phyloP scores from a whole-genome alignment of 2,797 vertebrate genomes.

The Spondyliosoma cantharus region DNA sequence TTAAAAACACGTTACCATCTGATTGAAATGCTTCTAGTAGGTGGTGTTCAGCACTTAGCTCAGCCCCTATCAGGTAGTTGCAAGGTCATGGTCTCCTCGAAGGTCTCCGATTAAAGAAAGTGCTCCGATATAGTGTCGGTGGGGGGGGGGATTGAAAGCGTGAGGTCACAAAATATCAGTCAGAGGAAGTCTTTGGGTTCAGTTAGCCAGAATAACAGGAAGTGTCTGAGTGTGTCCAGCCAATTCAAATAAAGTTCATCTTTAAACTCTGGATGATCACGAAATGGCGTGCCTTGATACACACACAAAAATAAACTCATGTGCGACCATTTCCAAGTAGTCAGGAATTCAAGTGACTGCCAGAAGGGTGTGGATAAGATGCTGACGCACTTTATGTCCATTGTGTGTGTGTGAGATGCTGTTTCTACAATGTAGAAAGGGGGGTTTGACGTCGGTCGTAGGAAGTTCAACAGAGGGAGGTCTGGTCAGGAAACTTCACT shows the following conservation, averaged over 20 bases:
- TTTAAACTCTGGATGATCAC: conserved; percentile 20
- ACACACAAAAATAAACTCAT: conserved; percentile 48
- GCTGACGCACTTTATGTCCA: conserved; percentile 51
- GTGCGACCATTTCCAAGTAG: conserved; percentile 45
- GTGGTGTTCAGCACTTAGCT: not conserved
- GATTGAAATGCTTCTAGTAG: not conserved
- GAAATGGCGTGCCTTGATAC: conserved; percentile 19
- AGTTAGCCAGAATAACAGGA: conserved; percentile 67
- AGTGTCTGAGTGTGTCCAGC: conserved; percentile 43
- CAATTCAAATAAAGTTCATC: conserved; percentile 63
- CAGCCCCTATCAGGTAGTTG: not conserved
- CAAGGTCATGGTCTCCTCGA: conserved; percentile 6
- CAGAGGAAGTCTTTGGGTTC: conserved; percentile 57
- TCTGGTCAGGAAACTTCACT: conserved; percentile 41
- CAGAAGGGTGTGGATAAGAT: conserved; percentile 63
- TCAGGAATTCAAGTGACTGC: conserved; percentile 49
- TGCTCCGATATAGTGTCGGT: conserved; percentile 5
- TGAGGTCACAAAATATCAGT: conserved; percentile 33
- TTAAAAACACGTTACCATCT: not conserved
- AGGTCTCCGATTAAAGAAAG: conserved; percentile 21
- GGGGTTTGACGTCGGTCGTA: conserved; percentile 22
- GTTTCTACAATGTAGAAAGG: conserved; percentile 20
- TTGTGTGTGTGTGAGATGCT: conserved; percentile 56
- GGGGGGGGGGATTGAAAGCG: conserved; percentile 9
- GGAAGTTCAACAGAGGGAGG: conserved; percentile 41